These are phyloP conservation scores for Alectoris magna DNA, from an alignment of 2,797 vertebrate species.

Conservation along the genomic window DNA sequence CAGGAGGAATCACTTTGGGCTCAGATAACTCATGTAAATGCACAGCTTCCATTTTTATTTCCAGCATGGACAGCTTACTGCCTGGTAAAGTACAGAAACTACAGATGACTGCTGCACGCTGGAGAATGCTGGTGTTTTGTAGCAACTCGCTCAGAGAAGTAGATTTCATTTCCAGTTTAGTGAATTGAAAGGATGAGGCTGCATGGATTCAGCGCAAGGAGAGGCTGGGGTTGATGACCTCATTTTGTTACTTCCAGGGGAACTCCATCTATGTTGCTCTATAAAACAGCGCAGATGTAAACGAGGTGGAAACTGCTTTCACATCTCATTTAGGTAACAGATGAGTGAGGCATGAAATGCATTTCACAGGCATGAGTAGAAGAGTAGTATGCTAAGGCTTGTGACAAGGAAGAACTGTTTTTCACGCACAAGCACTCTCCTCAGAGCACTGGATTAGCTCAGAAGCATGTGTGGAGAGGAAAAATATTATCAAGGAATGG, in stretches of 20 bases:
- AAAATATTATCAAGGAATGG: background rate
- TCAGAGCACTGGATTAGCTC: constrained; percentile 52
- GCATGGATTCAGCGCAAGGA: constrained; percentile 37
- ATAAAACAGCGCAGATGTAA: constrained; percentile 78
- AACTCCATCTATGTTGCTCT: constrained; percentile 63
- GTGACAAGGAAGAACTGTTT: constrained; percentile 62
- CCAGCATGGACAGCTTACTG: fast-evolving
- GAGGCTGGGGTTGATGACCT: constrained; percentile 70
- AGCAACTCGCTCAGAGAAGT: background rate
- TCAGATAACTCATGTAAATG: constrained; percentile 28
- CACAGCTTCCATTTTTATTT: background rate
- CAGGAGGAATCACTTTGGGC: background rate
- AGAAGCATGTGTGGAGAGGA: background rate
- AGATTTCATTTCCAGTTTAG: constrained; percentile 46
- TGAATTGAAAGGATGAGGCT: constrained; percentile 34
- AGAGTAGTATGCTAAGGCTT: constrained; percentile 53
- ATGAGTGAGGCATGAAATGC: constrained; percentile 83
- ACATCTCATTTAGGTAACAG: constrained; percentile 83
- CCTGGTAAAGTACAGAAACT: background rate
- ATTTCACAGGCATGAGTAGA: constrained; percentile 72
- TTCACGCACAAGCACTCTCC: constrained; percentile 19
- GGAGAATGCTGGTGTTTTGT: background rate
- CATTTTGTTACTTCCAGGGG: constrained; percentile 71
- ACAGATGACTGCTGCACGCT: fast-evolving
- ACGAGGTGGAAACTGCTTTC: constrained; percentile 82